Conservation (phyloP, 2,888 invertebrate genomes). For the Cenopis cana region DNA sequence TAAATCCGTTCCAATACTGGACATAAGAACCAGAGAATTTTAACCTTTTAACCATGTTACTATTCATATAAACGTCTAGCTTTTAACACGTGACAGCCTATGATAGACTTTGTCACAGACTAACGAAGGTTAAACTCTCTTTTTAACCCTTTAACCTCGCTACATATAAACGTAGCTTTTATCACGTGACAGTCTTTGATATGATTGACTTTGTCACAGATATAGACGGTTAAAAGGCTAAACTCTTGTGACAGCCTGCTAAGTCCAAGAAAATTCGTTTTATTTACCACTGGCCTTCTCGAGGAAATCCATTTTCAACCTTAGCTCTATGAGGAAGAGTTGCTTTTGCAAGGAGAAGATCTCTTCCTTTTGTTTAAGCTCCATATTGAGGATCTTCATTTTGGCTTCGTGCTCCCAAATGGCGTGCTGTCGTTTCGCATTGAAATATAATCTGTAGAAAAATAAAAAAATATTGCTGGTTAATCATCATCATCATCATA, state of each 20-base stretch:
- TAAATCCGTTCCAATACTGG: background rate
- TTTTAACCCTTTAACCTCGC: too few relatives aligned
- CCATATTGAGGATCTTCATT: conserved; percentile 82
- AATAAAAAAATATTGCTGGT: too few relatives aligned
- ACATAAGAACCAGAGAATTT: background rate
- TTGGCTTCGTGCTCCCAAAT: conserved; percentile 82
- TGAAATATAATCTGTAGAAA: conserved; percentile 63
- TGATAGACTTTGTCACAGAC: background rate
- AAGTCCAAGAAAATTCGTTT: conserved; percentile 15
- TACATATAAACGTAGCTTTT: too few relatives aligned
- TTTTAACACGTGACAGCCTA: background rate
- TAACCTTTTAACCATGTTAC: background rate
- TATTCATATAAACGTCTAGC: too few relatives aligned
- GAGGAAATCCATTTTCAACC: conserved; percentile 82
- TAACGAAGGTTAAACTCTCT: background rate
- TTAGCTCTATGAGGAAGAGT: conserved; percentile 77
- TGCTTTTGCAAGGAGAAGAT: conserved; percentile 82
- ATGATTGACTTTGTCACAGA: too few relatives aligned
- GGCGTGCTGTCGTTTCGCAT: conserved; percentile 79
- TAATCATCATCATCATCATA: too few relatives aligned
- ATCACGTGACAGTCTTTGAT: too few relatives aligned
- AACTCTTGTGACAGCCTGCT: background rate
- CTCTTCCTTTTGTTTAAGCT: conserved; percentile 78
- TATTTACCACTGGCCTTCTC: conserved; percentile 80
- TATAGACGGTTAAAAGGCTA: background rate